phyloP scores from a whole-genome alignment of 2,797 vertebrate genomes.

The Pseudotriccus pelzelni region DNA sequence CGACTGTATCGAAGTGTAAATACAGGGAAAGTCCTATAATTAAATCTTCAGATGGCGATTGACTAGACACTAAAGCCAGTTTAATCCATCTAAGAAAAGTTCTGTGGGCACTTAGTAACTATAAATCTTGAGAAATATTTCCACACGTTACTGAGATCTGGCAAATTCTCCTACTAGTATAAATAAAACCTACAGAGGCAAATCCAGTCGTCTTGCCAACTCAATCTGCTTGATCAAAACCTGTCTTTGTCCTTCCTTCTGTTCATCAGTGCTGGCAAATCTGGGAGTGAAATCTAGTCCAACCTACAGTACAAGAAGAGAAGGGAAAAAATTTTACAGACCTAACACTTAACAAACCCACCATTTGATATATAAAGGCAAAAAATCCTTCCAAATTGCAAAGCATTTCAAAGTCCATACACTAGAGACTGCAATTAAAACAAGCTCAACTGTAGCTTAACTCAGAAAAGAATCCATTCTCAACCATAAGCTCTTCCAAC shows the following conservation, averaged over 20 bases:
- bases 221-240: constrained; percentile 89
- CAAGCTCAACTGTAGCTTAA: not conserved
- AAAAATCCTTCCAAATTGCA: not conserved
- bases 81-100: not conserved
- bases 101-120: not conserved
- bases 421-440: not conserved
- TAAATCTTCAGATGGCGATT: not conserved
- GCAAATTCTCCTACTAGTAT: not conserved
- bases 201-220: constrained; percentile 87
- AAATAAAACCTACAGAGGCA: constrained; percentile 87
- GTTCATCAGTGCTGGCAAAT: constrained; percentile 79
- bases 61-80: not conserved
- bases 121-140: not conserved
- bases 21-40: not conserved
- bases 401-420: not conserved
- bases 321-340: not conserved
- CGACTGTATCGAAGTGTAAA: not conserved
- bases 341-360: not conserved
- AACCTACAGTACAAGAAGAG: constrained; percentile 77
- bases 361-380: not conserved
- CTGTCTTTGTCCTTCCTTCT: constrained; percentile 90
- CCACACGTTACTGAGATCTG: not conserved
- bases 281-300: constrained; percentile 95
- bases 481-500: not conserved
- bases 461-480: not conserved